phyloP scores from a whole-genome alignment of 2,113 vertebrate species.

The Rhea americana region DNA sequence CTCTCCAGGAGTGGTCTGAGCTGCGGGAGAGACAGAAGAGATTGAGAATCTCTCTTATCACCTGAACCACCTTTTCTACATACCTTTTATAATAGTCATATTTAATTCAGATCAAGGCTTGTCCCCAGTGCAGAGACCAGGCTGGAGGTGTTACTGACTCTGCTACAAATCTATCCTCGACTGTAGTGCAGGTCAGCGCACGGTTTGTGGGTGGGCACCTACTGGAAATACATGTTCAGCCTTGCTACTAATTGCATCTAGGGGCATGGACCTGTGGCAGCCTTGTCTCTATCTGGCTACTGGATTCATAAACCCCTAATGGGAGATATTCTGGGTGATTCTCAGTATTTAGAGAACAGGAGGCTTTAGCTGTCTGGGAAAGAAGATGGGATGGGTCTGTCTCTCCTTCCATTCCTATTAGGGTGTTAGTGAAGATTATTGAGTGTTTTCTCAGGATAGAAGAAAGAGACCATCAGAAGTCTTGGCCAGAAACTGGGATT shows the following conservation, averaged over 20 bases:
- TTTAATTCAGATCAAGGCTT: not conserved
- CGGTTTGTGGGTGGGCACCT: not conserved
- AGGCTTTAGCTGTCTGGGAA: not conserved
- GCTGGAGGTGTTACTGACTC: not conserved
- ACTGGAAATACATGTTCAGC: accelerated
- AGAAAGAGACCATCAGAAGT: not conserved
- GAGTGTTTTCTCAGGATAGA: not conserved
- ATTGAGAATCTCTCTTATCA: not conserved
- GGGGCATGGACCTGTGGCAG: not conserved
- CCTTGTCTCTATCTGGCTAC: not conserved
- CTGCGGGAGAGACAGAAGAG: not conserved
- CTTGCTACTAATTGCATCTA: accelerated
- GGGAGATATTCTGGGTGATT: not conserved
- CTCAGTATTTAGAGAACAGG: not conserved
- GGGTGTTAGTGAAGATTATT: not conserved
- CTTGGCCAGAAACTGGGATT: not conserved
- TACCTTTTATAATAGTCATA: not conserved
- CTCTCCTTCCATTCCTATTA: not conserved
- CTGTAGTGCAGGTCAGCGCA: not conserved
- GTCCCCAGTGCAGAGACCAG: not conserved
- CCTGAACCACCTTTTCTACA: not conserved
- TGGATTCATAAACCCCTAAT: not conserved
- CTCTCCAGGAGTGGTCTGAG: not conserved
- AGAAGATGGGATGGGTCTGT: not conserved
- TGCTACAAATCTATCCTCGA: not conserved